phyloP scores from a whole-genome alignment of 2,888 invertebrate species.

The Coelogynopora nodosa region DNA sequence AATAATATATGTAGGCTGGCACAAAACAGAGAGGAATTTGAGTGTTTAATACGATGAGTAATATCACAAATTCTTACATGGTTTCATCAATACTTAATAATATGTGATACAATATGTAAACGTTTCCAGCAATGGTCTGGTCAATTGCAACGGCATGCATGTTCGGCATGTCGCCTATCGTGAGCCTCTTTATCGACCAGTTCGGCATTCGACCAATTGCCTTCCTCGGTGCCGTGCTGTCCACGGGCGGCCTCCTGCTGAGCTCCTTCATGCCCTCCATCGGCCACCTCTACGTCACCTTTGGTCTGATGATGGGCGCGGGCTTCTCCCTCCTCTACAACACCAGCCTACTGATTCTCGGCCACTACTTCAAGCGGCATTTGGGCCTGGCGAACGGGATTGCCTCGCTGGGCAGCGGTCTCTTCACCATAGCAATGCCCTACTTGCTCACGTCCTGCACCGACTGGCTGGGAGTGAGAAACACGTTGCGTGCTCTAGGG shows the following conservation, averaged over 20 bases:
- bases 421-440: slow-evolving; percentile 71
- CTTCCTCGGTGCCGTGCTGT: slow-evolving; percentile 75
- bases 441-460: slow-evolving; percentile 53
- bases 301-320: slow-evolving; percentile 80
- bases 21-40: too few species aligned
- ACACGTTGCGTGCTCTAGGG: slow-evolving; percentile 65
- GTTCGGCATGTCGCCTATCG: slow-evolving; percentile 79
- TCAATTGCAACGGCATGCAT: slow-evolving; percentile 81
- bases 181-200: slow-evolving; percentile 78
- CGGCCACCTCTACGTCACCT: slow-evolving; percentile 75
- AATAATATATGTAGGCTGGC: too few species aligned
- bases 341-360: slow-evolving; percentile 82
- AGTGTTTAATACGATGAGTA: too few species aligned
- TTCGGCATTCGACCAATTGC: slow-evolving; percentile 80
- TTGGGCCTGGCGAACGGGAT: slow-evolving; percentile 83
- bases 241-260: slow-evolving; percentile 73
- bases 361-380: slow-evolving; percentile 80
- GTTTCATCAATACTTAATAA: too few species aligned
- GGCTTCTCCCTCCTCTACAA: slow-evolving; percentile 86
- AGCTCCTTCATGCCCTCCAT: slow-evolving; percentile 70
- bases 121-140: slow-evolving; percentile 86
- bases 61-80: too few species aligned
- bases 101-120: too few species aligned
- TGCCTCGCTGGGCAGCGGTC: slow-evolving; percentile 82
- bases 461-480: slow-evolving; percentile 52